Base-by-base conservation (phyloP, 1,140 invertebrate species). In the Trypoxylus dichotomus region DNA sequence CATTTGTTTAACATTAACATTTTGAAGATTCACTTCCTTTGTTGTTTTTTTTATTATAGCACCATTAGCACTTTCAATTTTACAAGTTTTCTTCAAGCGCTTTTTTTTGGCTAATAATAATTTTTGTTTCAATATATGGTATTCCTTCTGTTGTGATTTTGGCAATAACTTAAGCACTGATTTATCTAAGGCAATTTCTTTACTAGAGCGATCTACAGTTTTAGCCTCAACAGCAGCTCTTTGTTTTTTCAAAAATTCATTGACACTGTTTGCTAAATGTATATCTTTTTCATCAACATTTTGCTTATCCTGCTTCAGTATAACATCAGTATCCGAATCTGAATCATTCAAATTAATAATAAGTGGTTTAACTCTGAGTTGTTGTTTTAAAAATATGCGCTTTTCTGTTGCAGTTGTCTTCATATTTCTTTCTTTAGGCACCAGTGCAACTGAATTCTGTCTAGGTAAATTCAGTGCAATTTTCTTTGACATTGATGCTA, bases 401-500 rank as follows among this genome's bases (percentile, higher is more conserved):
- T 63, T 47, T 32, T 58, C 27, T 29, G 15, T 54, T 19, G 19
- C 13, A 29, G 19, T 63, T 24, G 11, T 43, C 54, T 13, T 77
- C 54, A 72, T 19, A 54, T 54, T 15, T n/a, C 19, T 54, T 19
- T 54, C 13, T 54, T 54, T 54, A 6, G 47, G 19, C 1, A 54
- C 13, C 32, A 41, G 43, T 47, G 6, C n/a, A 6, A 54, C 19
- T n/a, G 13, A 19, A 54, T 54, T 54, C 13, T 77, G 32, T 27
- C 47, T 77, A 11, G 75, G 43, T 21, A 58, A 71, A 29, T 78
- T 78, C 71, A 79, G 78, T 10, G 80, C 80, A 25, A 86, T 84
- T 83, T 85, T 85, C 76, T 83, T 85, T 11, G 85, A 82, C 76
- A 86, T 83, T 21, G 83, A 84, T n/a, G 84, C 85, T 63, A 86